phyloP scores from a whole-genome alignment of 1,140 invertebrate species.

The Tyrophagus putrescentiae region DNA sequence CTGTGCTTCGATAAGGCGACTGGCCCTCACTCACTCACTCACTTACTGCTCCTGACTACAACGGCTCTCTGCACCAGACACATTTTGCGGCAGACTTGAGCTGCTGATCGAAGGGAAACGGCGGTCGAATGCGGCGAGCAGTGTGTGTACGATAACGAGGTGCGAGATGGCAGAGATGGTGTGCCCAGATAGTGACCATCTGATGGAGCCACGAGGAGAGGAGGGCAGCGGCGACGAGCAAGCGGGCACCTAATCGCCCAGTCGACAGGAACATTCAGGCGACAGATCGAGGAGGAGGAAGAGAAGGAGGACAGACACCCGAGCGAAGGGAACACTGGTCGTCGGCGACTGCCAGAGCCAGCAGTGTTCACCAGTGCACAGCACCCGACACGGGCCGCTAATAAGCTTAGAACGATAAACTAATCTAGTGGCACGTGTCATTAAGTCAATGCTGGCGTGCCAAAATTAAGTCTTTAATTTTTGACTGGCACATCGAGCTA shows the following conservation, averaged over 20 bases:
- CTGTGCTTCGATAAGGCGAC: too few relatives aligned
- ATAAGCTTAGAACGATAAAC: slow-evolving; percentile 13
- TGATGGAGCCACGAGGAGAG: not conserved
- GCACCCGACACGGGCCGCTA: not conserved
- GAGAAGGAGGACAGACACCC: too few relatives aligned
- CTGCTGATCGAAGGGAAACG: not conserved
- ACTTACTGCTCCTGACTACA: too few relatives aligned
- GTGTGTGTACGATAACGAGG: slow-evolving; percentile 7
- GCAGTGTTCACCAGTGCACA: too few relatives aligned
- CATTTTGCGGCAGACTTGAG: not conserved
- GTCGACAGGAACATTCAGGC: too few relatives aligned
- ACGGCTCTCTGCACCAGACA: too few relatives aligned
- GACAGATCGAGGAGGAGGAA: too few relatives aligned
- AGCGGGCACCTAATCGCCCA: too few relatives aligned
- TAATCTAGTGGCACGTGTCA: slow-evolving; percentile 15
- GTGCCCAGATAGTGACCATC: slow-evolving; percentile 6
- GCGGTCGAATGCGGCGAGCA: not conserved
- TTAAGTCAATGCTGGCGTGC: slow-evolving; percentile 16
- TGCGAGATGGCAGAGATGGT: slow-evolving; percentile 13
- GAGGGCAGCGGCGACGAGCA: not conserved
- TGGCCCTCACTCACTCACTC: too few relatives aligned
- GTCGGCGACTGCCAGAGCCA: too few relatives aligned
- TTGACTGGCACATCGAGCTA: not conserved
- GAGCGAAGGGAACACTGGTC: too few relatives aligned
- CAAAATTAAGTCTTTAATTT: slow-evolving; percentile 15